Percentiles rank a stretch among this genome's conserved stretches.
phyloP scores from a whole-genome alignment of 2,113 vertebrate genomes.

The Clinocottus analis region DNA sequence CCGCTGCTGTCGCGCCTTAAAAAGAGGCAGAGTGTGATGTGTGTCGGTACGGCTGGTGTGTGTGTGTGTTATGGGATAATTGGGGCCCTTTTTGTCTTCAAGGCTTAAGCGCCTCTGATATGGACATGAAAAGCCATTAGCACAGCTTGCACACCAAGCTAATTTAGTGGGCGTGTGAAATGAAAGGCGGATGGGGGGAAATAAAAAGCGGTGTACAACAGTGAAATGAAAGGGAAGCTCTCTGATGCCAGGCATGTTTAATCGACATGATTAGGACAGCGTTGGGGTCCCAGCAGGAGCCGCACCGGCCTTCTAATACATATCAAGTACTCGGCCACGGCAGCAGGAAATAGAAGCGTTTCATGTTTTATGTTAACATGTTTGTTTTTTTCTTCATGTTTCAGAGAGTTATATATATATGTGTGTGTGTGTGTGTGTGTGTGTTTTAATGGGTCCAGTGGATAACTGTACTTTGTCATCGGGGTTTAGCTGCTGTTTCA shows the following conservation, averaged over 20 bases:
- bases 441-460: background rate
- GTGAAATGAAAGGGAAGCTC: conserved; percentile 49
- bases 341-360: background rate
- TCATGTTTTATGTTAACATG: background rate
- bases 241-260: conserved; percentile 56
- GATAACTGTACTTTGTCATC: background rate
- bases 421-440: background rate
- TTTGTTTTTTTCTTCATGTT: background rate
- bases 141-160: conserved; percentile 70
- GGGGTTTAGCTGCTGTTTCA: background rate
- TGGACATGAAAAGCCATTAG: conserved; percentile 76
- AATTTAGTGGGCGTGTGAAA: conserved; percentile 69
- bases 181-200: conserved; percentile 52
- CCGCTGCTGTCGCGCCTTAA: background rate
- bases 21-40: conserved; percentile 25
- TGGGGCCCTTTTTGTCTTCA: conserved; percentile 67
- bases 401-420: background rate
- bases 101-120: conserved; percentile 72
- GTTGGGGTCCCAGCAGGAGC: conserved; percentile 30
- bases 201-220: conserved; percentile 57
- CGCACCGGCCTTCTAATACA: conserved; percentile 7
- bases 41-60: conserved; percentile 33
- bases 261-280: conserved; percentile 47
- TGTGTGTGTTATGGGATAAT: conserved; percentile 68
- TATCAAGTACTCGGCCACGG: background rate